Conservation (phyloP, 2,113 vertebrate species). For the Mesitornis unicolor region DNA sequence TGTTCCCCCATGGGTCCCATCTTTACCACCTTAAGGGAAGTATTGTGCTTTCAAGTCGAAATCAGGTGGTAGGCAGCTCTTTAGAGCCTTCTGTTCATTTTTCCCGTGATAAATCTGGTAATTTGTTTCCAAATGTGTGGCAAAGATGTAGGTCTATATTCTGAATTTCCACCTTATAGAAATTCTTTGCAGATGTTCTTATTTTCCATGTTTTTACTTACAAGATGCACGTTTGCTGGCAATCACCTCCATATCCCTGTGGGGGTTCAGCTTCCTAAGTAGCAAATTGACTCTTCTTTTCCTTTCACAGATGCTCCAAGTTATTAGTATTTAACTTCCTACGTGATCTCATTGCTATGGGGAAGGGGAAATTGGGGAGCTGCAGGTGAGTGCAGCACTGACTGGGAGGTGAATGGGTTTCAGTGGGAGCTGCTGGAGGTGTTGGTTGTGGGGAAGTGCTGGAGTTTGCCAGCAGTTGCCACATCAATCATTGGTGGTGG, state of each 20-base stretch:
- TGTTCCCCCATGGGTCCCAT: not conserved
- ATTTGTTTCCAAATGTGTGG: not conserved
- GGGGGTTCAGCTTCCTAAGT: not conserved
- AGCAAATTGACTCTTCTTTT: not conserved
- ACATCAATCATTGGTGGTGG: not conserved
- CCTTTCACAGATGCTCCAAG: not conserved
- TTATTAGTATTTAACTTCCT: not conserved
- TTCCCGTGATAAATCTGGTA: not conserved
- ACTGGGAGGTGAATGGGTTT: not conserved
- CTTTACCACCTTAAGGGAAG: not conserved
- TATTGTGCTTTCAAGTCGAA: not conserved
- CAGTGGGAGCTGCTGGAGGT: not conserved
- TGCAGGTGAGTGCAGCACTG: not conserved
- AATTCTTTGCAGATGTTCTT: not conserved
- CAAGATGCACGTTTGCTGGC: not conserved
- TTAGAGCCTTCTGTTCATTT: not conserved
- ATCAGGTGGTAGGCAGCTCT: not conserved
- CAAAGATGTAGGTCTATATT: not conserved
- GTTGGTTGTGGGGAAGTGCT: not conserved
- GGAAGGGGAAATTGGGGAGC: not conserved
- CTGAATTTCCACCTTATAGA: not conserved
- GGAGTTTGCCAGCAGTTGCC: not conserved
- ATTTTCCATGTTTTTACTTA: not conserved
- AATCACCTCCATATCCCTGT: not conserved
- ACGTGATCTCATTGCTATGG: not conserved